A percentile compares a stretch with the other conserved stretches of the same genome.
phyloP scores from a whole-genome alignment of 2,797 vertebrate species.

The Bradypodion pumilum region DNA sequence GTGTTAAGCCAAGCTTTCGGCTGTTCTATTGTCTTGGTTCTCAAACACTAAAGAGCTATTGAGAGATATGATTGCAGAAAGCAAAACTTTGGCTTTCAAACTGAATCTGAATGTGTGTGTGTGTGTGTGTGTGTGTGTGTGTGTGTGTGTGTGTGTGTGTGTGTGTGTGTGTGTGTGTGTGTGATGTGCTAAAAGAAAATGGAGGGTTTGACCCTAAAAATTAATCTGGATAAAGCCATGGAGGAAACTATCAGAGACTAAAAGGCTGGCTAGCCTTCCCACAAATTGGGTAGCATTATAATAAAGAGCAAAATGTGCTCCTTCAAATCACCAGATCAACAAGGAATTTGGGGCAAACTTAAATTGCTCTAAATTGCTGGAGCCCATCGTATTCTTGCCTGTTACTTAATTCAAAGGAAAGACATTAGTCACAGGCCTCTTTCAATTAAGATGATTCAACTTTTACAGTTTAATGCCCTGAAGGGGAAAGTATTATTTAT shows the following conservation, averaged over 20 bases:
- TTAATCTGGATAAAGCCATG: not conserved
- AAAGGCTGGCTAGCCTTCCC: too few relatives aligned
- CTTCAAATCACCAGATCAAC: not conserved
- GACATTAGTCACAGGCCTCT: not conserved
- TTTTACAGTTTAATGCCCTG: not conserved
- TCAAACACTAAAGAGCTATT: too few relatives aligned
- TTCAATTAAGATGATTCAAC: constrained; percentile 1
- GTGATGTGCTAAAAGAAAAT: not conserved
- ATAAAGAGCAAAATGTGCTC: not conserved
- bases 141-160: too few relatives aligned
- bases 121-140: too few relatives aligned
- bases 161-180: too few relatives aligned
- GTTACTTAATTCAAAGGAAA: not conserved
- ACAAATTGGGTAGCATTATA: not conserved
- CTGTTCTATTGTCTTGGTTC: too few relatives aligned
- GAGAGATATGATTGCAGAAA: not conserved
- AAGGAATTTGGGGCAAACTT: not conserved
- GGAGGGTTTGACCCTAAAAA: not conserved
- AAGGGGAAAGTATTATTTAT: not conserved
- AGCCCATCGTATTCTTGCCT: not conserved
- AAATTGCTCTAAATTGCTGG: not conserved
- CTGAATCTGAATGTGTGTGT: not conserved
- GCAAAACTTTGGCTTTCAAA: not conserved
- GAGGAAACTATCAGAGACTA: too few relatives aligned
- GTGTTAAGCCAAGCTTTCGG: too few relatives aligned